Evolutionary conservation across 2,888 invertebrate species (phyloP).

Genomic region (Drosophila kambysellisi): DNA sequence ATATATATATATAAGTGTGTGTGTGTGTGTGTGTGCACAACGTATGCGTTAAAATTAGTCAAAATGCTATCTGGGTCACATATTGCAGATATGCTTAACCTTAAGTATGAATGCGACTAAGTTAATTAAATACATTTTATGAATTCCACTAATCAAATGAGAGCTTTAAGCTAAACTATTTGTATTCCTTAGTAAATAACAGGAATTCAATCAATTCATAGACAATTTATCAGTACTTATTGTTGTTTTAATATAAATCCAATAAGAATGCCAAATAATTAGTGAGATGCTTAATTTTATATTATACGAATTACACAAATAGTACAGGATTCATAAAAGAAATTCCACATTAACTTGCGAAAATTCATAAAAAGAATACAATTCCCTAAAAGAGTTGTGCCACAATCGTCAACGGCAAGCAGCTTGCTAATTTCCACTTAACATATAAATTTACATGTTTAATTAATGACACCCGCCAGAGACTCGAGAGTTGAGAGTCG

Average conservation of each 20-base stretch:
- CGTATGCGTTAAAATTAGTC: constrained; percentile 60
- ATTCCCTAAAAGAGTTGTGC: not conserved
- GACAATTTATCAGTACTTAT: not conserved
- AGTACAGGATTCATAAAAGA: not conserved
- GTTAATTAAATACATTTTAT: not conserved
- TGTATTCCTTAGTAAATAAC: too few species aligned
- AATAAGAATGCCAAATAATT: not conserved
- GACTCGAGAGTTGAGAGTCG: constrained; percentile 53
- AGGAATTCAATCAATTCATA: not conserved
- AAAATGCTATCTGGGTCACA: constrained; percentile 49
- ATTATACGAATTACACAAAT: not conserved
- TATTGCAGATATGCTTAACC: constrained; percentile 57
- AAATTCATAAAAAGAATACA: not conserved
- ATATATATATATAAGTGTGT: too few species aligned
- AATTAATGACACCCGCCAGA: constrained; percentile 53
- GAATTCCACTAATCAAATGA: not conserved
- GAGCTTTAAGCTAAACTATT: not conserved
- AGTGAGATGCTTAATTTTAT: not conserved
- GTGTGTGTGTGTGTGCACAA: constrained; percentile 1
- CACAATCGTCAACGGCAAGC: constrained; percentile 19
- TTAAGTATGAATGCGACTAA: not conserved
- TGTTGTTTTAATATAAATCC: not conserved
- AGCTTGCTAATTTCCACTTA: constrained; percentile 59
- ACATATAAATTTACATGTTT: constrained; percentile 62
- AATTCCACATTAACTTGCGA: not conserved